Percentiles rank a stretch among this genome's conserved stretches.
phyloP scores from a whole-genome alignment of 1,140 invertebrate species.

The Ericerus pela region DNA sequence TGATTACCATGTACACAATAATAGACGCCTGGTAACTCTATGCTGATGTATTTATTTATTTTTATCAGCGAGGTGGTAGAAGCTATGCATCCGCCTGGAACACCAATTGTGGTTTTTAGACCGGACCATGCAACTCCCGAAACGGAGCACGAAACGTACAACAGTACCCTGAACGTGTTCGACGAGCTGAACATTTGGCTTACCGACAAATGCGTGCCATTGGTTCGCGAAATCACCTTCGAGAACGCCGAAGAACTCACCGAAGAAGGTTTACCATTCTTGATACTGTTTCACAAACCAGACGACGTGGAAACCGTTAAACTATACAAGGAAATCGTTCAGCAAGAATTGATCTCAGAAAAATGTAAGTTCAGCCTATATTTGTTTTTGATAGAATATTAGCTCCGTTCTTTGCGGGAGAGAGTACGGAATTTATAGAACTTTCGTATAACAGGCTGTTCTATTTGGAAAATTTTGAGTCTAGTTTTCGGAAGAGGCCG shows the following conservation, averaged over 20 bases:
- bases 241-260: conserved; percentile 98
- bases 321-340: conserved; percentile 68
- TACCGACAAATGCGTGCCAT: conserved; percentile 71
- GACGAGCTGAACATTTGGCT: conserved; percentile 61
- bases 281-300: conserved; percentile 88
- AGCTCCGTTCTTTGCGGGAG: too few relatives aligned
- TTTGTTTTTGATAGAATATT: conserved; percentile 17
- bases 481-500: too few relatives aligned
- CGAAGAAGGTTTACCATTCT: conserved; percentile 97
- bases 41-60: conserved; percentile 1
- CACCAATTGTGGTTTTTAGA: conserved; percentile 63
- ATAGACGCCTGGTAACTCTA: too few relatives aligned
- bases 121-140: conserved; percentile 60
- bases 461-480: neutral
- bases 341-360: conserved; percentile 60
- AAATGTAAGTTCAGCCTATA: conserved; percentile 88
- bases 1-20: too few relatives aligned
- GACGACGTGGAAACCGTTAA: conserved; percentile 77
- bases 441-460: too few relatives aligned
- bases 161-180: conserved; percentile 50
- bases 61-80: conserved; percentile 37
- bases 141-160: conserved; percentile 67
- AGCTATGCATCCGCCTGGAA: conserved; percentile 66
- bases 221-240: conserved; percentile 90
- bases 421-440: too few relatives aligned